Conservation (phyloP, 2,113 vertebrate species). For the Tylochromis polylepis region DNA sequence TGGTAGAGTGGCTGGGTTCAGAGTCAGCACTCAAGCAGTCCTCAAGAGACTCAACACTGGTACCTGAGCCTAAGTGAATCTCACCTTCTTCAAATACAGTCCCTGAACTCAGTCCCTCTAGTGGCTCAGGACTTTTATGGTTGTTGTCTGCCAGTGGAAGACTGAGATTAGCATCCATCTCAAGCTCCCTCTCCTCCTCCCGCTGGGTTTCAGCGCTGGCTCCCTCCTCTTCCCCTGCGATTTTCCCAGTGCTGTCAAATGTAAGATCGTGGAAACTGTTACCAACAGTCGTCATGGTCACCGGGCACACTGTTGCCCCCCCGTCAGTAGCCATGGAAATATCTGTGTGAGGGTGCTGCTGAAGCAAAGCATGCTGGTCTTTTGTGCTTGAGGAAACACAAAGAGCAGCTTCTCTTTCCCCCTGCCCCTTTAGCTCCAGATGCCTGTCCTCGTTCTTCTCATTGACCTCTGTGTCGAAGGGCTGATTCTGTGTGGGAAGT, state of each 20-base stretch:
- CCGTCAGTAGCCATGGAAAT: conserved; percentile 32
- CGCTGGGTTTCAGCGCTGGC: background rate
- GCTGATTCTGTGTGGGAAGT: background rate
- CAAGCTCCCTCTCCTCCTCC: background rate
- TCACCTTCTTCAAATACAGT: conserved; percentile 17
- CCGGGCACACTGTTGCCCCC: conserved; percentile 22
- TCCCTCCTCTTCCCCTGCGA: conserved; percentile 6
- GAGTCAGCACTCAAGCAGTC: conserved; percentile 33
- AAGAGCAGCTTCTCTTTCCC: conserved; percentile 49
- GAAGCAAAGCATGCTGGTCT: conserved; percentile 61
- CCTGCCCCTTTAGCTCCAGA: background rate
- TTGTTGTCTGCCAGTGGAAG: background rate
- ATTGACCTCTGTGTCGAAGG: background rate
- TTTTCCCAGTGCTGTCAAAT: conserved; percentile 47
- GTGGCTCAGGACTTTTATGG: conserved; percentile 7
- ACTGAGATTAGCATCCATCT: background rate
- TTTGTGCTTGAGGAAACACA: conserved; percentile 70
- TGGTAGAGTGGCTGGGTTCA: background rate
- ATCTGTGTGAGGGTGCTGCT: conserved; percentile 20
- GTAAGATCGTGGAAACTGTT: conserved; percentile 51
- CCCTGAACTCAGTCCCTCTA: conserved; percentile 5
- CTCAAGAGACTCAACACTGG: conserved; percentile 54
- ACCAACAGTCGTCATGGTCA: conserved; percentile 54
- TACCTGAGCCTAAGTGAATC: conserved; percentile 21
- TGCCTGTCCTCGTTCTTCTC: background rate